Conservation (phyloP, 2,113 vertebrate species). For the Erythrolamprus reginae region DNA sequence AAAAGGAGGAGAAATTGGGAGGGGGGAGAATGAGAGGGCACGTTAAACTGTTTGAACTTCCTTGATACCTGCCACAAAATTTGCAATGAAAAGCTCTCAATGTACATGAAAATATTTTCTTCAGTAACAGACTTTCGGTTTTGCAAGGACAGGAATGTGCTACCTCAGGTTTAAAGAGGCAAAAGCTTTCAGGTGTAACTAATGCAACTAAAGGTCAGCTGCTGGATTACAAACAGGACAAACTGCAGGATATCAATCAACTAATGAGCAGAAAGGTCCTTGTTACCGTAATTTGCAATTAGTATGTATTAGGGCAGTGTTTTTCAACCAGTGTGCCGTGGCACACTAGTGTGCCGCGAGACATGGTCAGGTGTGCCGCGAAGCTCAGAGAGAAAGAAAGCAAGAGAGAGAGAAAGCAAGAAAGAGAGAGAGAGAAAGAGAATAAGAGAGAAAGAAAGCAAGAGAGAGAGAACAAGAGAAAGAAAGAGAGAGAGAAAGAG, state of each 20-base stretch:
- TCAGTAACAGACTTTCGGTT: background rate
- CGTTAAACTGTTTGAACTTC: background rate
- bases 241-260: background rate
- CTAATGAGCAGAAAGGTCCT: background rate
- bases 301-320: background rate
- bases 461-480: too few species aligned
- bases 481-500: too few species aligned
- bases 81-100: background rate
- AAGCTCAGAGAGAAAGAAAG: too few species aligned
- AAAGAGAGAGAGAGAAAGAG: too few species aligned
- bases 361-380: too few species aligned
- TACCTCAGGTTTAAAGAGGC: background rate
- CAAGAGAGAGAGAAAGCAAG: too few species aligned
- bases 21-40: background rate
- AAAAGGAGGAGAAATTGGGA: background rate
- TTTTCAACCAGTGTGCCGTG: too few species aligned
- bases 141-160: background rate
- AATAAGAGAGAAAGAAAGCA: too few species aligned
- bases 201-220: background rate
- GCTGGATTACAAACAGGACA: background rate
- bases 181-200: background rate
- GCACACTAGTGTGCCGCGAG: too few species aligned
- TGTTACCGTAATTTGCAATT: background rate
- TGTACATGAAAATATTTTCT: background rate
- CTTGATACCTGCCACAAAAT: background rate